phyloP scores from a whole-genome alignment of 2,797 vertebrate species.

The Falco rusticolus region DNA sequence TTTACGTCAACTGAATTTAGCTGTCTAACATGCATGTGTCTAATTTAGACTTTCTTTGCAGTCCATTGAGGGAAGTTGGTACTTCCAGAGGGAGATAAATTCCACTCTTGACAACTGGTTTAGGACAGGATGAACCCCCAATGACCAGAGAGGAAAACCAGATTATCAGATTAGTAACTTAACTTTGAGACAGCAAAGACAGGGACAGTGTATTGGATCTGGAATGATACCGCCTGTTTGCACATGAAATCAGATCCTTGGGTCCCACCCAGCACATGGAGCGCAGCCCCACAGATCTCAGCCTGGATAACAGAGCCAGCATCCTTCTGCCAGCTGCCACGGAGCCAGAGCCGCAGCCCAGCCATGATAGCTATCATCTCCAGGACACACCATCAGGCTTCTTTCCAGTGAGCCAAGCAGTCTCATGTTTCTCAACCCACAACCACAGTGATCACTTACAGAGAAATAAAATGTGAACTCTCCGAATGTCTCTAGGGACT shows the following conservation, averaged over 20 bases:
- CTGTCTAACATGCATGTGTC: background rate
- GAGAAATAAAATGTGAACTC: background rate
- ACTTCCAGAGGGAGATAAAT: background rate
- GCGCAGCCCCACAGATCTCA: background rate
- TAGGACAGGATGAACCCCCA: background rate
- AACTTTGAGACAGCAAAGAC: background rate
- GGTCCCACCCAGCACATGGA: background rate
- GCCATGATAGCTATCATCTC: background rate
- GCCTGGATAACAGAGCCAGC: background rate
- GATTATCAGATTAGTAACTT: background rate
- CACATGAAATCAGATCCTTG: background rate
- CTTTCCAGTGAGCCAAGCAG: background rate
- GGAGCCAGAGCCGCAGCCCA: background rate
- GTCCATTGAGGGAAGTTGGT: background rate
- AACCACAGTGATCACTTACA: background rate
- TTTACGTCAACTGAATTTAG: constrained; percentile 2
- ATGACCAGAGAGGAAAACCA: background rate
- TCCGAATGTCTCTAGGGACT: background rate
- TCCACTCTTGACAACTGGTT: background rate
- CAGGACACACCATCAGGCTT: background rate
- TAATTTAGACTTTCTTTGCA: constrained; percentile 13
- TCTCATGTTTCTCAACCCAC: background rate
- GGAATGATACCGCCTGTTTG: background rate
- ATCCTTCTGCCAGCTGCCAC: background rate
- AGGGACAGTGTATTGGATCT: background rate